Evolutionary conservation across 2,113 vertebrate genomes (phyloP), one percentile per base, ranked within the genome.

Genomic region (Engystomops pustulosus): DNA sequence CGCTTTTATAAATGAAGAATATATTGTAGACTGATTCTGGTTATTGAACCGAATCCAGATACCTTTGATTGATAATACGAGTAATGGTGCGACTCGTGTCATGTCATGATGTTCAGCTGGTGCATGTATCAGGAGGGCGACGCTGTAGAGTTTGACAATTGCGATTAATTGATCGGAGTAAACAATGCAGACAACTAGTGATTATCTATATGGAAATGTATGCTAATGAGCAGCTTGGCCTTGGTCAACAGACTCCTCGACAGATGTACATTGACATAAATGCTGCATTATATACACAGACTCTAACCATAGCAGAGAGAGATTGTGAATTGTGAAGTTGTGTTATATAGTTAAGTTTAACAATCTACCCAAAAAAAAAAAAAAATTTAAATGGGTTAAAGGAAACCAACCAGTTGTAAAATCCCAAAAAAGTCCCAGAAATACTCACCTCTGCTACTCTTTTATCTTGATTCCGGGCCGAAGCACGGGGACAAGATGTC

Each of bases 1-100:
- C 36, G 49, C n/a, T 58, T 30, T n/a, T 15, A 41, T 27, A 79
- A 20, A 78, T 30, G 20, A 67, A 70, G 10, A 67, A 14, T 76
- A 88, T 80, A 60, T 88, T 83, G 69, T 85, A 87, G 87, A 77
- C 83, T 80, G 86, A 86, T 53, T 53, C 68, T 88, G 81, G 84
- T 83, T 86, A 70, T 49, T 68, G 58, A 77, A 65, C 81, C 38
- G 68, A 34, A 75, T 45, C 9, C 2, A 76, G 18, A 65, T 60
- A 17, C 27, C 30, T 70, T 23, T 60, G 18, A 36, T 68, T 51
- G 44, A 51, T 60, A 58, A 25, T 41, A n/a, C 5, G 20, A 20
- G n/a, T 38, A 58, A 55, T 34, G 30, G 49, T 32, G 11, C 17
- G 9, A 23, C 27, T 23, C 36, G 10, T 77, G 32, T 23, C 20